Percentiles rank a stretch among this genome's conserved stretches.
Evolutionary conservation across 2,797 vertebrate genomes (phyloP).

Genomic region (Danio kyathit): DNA sequence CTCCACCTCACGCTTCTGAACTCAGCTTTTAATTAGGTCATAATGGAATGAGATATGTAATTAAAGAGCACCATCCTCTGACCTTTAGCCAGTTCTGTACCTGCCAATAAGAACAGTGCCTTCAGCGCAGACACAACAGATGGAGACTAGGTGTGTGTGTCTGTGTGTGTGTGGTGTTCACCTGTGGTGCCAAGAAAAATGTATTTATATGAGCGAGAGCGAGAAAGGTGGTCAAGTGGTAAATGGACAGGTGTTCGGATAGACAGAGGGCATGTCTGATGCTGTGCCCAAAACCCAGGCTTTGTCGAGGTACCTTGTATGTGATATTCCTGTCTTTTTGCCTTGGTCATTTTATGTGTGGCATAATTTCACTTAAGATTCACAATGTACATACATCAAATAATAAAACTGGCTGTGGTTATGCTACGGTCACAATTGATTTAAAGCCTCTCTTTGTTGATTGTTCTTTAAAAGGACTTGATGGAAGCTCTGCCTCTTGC

Average conservation of each 20-base stretch:
- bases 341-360: neutral
- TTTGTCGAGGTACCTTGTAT: neutral
- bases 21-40: slow-evolving; percentile 39
- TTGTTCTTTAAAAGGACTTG: no score
- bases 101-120: slow-evolving; percentile 35
- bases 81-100: slow-evolving; percentile 28
- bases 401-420: neutral
- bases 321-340: neutral
- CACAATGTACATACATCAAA: neutral
- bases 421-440: no score
- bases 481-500: no score
- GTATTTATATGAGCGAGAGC: neutral
- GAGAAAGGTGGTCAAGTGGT: slow-evolving; percentile 15
- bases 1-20: neutral
- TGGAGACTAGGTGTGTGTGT: slow-evolving; percentile 47
- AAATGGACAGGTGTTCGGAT: slow-evolving; percentile 49
- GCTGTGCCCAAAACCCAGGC: slow-evolving; percentile 27
- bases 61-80: slow-evolving; percentile 32
- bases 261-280: slow-evolving; percentile 43
- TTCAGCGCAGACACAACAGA: slow-evolving; percentile 47
- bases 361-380: neutral
- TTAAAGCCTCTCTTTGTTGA: no score
- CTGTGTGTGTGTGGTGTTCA: slow-evolving; percentile 17
- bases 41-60: slow-evolving; percentile 44
- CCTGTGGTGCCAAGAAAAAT: slow-evolving; percentile 30